phyloP scores from a whole-genome alignment of 2,888 invertebrate species.

The Artemia sp. region DNA sequence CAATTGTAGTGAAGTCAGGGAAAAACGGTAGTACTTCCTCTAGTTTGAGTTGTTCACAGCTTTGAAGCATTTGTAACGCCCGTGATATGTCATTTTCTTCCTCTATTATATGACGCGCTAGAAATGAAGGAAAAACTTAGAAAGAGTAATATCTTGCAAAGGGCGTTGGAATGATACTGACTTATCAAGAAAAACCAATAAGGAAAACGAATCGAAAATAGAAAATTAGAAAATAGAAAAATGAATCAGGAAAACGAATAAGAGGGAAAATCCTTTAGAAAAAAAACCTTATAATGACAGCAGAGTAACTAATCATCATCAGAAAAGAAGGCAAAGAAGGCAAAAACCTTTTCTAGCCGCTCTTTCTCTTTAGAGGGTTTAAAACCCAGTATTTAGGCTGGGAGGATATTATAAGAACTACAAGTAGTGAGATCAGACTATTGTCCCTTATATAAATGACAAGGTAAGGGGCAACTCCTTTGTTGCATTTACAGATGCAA shows the following conservation, averaged over 20 bases:
- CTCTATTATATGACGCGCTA: slow-evolving; percentile 83
- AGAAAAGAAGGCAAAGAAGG: too few species aligned
- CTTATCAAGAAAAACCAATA: background rate
- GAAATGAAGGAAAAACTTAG: slow-evolving; percentile 24
- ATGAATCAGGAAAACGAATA: background rate
- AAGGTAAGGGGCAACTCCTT: too few species aligned
- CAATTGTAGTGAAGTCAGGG: slow-evolving; percentile 93
- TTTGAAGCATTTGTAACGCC: slow-evolving; percentile 73
- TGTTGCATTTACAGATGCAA: too few species aligned
- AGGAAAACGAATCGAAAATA: background rate
- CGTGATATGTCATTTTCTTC: slow-evolving; percentile 74
- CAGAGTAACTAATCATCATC: too few species aligned
- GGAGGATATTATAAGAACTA: too few species aligned
- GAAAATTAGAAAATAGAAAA: background rate
- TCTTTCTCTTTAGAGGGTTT: too few species aligned
- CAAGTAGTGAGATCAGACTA: too few species aligned
- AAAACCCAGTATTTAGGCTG: too few species aligned
- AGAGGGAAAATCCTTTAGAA: background rate
- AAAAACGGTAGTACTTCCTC: slow-evolving; percentile 96
- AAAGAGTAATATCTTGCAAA: background rate
- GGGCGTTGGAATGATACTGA: slow-evolving; percentile 16
- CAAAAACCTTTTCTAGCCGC: too few species aligned
- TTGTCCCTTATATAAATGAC: too few species aligned
- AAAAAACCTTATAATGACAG: too few species aligned
- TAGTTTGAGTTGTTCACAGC: slow-evolving; percentile 75